phyloP scores from a whole-genome alignment of 2,797 vertebrate genomes.

The Trachurus trachurus region DNA sequence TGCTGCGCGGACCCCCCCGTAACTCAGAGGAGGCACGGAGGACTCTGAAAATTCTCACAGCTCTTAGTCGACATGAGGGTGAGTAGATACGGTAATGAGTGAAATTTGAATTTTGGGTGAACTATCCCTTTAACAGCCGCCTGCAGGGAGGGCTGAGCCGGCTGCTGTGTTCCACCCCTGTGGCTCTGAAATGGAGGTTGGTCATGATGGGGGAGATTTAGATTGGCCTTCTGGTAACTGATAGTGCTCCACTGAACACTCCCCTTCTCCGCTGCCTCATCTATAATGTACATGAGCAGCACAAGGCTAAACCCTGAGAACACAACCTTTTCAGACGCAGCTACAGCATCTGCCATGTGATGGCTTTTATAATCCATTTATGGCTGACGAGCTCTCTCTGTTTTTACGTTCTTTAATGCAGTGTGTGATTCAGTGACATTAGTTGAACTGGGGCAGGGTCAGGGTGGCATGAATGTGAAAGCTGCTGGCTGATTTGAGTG shows the following conservation, averaged over 20 bases:
- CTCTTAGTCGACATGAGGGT: no score
- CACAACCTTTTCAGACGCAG: slow-evolving; percentile 37
- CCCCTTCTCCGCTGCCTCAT: slow-evolving; percentile 77
- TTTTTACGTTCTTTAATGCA: slow-evolving; percentile 49
- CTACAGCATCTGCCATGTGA: slow-evolving; percentile 27
- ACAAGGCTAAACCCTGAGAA: slow-evolving; percentile 67
- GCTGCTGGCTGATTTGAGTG: slow-evolving; percentile 41
- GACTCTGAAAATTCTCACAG: no score
- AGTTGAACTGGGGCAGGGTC: slow-evolving; percentile 44
- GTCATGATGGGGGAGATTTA: slow-evolving; percentile 64
- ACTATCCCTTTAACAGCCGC: no score
- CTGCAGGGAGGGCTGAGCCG: slow-evolving; percentile 38
- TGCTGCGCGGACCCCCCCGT: no score
- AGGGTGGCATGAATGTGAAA: slow-evolving; percentile 27
- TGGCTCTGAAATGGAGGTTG: slow-evolving; percentile 58
- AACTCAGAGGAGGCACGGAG: no score
- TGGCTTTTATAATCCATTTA: slow-evolving; percentile 51
- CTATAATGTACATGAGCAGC: slow-evolving; percentile 75
- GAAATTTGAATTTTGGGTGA: no score
- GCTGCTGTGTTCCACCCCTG: slow-evolving; percentile 49
- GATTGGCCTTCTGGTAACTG: slow-evolving; percentile 77
- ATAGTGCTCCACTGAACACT: slow-evolving; percentile 71
- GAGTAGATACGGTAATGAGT: no score
- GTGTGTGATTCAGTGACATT: slow-evolving; percentile 41
- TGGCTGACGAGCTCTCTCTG: slow-evolving; percentile 36